Conservation (phyloP, 2,113 vertebrate genomes). For the Trogon surrucura region DNA sequence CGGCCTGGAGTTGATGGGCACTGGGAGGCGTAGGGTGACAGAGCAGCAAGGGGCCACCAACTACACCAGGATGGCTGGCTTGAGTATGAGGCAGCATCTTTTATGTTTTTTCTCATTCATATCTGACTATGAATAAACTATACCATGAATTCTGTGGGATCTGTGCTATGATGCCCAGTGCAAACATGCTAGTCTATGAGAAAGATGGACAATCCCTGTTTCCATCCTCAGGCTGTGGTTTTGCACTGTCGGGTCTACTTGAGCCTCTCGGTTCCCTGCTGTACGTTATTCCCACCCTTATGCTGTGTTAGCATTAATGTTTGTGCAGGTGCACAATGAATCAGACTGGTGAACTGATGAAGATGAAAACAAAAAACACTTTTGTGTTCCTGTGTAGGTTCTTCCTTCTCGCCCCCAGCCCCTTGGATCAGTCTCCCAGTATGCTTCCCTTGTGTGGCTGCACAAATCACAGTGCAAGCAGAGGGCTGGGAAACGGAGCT, state of each 20-base stretch:
- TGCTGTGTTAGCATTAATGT: not conserved
- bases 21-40: not conserved
- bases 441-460: not conserved
- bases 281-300: not conserved
- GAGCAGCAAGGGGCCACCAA: not conserved
- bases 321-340: slow-evolving; percentile 16
- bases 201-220: not conserved
- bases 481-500: not conserved
- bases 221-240: not conserved
- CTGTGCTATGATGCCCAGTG: not conserved
- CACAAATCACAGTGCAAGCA: fast-evolving
- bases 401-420: not conserved
- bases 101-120: not conserved
- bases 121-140: not conserved
- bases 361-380: not conserved
- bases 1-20: too few relatives aligned
- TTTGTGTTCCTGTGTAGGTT: not conserved
- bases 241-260: not conserved
- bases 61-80: not conserved
- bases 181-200: not conserved
- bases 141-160: not conserved
- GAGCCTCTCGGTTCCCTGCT: not conserved
- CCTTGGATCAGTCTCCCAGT: not conserved
- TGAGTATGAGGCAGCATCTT: not conserved
- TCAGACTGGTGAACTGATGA: not conserved